Base-by-base conservation (phyloP, 1,140 invertebrate genomes). In the Meloidogyne floridensis region DNA sequence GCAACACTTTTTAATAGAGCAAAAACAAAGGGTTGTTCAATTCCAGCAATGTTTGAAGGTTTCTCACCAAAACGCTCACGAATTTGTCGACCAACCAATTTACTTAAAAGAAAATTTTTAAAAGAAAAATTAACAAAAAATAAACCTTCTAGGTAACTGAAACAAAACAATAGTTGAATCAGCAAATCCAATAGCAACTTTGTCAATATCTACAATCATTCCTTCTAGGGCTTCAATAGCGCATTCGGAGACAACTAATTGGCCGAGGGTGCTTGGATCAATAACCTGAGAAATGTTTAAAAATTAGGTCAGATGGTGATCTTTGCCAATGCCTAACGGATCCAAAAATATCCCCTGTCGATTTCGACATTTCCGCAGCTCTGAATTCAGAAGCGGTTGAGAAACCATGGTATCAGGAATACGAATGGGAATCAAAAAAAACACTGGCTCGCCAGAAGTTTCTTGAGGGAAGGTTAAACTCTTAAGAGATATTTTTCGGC, bases 361-460 rank as follows among this genome's bases (percentile, higher is more conserved):
- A 32, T 32, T 32, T 32, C 32, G 32, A 32, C 32, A 32, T 32
- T 32, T 32, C 32, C 32, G 32, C 32, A 32, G 32, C 32, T 32
- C 32, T 32, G 32, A 32, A 2, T 32, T 32, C 32, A 32, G 32
- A 32, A 32, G 32, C 32, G 32, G 32, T 32, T 32, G 32, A 32
- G 32, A 2, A 32, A 32, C 32, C 32, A 32, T 32, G 32, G 32
- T 32, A 32, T 32, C 32, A 32, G 32, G 32, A 32, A 32, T 32
- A 32, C 32, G 32, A 32, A 32, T 32, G 32, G 32, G 32, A 32
- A 32, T 43, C 32, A 32, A 32, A 32, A 32, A 32, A 32, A 32
- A 2, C 7, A 20, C 10, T 18, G 4, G 98, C 96, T 93, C 98
- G 96, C 94, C 97, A 99, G 91, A 95, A 96, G 88, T 96, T 97